Percentiles rank a stretch among this genome's conserved stretches.
phyloP scores from a whole-genome alignment of 2,888 invertebrate genomes.

The Drosophila macrospina region DNA sequence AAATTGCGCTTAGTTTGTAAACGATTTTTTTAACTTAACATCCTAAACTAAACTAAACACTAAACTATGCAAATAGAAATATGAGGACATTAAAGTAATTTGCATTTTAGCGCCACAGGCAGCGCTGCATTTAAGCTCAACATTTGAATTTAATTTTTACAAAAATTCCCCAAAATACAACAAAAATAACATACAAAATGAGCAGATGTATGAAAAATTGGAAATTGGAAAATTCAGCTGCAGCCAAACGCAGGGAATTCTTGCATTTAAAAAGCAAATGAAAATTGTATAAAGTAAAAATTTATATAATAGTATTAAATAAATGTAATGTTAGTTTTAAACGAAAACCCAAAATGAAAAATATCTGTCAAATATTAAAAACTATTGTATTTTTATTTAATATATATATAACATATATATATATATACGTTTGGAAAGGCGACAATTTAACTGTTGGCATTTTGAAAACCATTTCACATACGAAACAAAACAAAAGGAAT shows the following conservation, averaged over 20 bases:
- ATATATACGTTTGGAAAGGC: constrained; percentile 50
- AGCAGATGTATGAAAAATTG: constrained; percentile 2
- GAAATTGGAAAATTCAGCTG: constrained; percentile 68
- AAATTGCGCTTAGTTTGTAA: constrained; percentile 68
- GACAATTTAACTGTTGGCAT: constrained; percentile 81
- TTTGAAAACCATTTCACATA: constrained; percentile 74
- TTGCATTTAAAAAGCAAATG: constrained; percentile 68
- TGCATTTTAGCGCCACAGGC: constrained; percentile 77
- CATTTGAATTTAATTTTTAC: constrained; percentile 75
- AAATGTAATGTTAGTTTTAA: constrained; percentile 70
- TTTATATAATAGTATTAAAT: constrained; percentile 73
- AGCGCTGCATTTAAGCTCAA: constrained; percentile 83
- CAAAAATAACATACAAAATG: constrained; percentile 33
- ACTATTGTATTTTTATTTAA: constrained; percentile 79
- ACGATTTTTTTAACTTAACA: constrained; percentile 59
- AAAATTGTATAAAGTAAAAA: constrained; percentile 74
- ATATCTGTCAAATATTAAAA: constrained; percentile 69
- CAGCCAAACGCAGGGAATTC: constrained; percentile 64
- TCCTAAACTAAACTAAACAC: constrained; percentile 51
- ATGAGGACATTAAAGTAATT: constrained; percentile 50
- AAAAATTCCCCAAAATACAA: constrained; percentile 40
- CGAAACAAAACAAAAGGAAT: constrained; percentile 68
- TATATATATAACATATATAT: constrained; percentile 55
- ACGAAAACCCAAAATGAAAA: constrained; percentile 42
- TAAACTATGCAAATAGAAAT: constrained; percentile 42